Conservation (phyloP, 2,113 vertebrate genomes). For the Odocoileus virginianus region DNA sequence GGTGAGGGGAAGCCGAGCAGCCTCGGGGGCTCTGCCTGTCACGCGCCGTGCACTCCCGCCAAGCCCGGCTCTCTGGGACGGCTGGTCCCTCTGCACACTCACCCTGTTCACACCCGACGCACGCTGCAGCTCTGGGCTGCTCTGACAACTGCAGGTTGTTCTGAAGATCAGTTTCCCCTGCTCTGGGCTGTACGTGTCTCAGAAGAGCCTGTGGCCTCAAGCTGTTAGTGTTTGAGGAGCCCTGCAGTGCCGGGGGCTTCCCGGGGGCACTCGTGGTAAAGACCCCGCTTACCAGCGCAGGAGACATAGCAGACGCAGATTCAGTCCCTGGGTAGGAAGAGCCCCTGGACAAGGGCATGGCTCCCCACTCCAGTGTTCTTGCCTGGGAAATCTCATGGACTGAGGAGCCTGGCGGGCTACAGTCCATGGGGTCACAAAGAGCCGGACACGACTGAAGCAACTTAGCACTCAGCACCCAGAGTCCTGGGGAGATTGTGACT, state of each 20-base stretch:
- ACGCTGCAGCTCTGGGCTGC: background rate
- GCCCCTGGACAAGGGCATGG: background rate
- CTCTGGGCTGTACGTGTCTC: background rate
- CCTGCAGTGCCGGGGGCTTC: background rate
- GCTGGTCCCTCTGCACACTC: too few species aligned
- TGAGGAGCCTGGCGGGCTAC: background rate
- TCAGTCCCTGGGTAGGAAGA: background rate
- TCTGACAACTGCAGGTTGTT: background rate
- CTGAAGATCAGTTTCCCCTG: background rate
- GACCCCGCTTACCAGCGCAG: rapidly evolving
- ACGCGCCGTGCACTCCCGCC: rapidly evolving
- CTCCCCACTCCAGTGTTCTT: background rate
- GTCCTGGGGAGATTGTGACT: background rate
- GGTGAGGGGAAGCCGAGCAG: background rate
- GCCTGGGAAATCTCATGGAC: background rate
- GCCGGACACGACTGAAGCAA: background rate
- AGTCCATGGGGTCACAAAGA: background rate
- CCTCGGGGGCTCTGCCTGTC: background rate
- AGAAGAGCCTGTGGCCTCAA: background rate
- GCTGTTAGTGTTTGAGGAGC: background rate
- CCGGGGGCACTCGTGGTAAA: background rate
- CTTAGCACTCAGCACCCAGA: background rate
- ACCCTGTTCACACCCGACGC: background rate
- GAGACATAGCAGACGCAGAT: background rate
- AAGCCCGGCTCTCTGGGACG: background rate